Evolutionary conservation across 2,888 invertebrate species (phyloP).

Genomic region (Notodonta dromedarius): DNA sequence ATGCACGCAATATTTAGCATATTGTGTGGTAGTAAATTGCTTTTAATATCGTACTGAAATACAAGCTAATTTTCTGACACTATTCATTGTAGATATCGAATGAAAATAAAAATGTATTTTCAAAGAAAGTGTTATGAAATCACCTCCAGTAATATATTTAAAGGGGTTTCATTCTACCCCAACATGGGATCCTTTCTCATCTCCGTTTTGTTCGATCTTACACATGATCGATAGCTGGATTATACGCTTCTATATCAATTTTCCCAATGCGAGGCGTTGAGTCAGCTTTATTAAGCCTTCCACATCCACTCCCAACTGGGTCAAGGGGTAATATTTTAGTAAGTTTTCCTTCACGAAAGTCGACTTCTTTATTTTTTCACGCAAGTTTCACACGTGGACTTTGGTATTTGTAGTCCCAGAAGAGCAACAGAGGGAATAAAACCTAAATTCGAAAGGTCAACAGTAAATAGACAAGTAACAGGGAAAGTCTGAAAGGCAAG

Average conservation of each 20-base stretch:
- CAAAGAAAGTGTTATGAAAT: neutral
- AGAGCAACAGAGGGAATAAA: slow-evolving; percentile 42
- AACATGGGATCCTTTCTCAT: slow-evolving; percentile 1
- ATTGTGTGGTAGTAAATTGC: slow-evolving; percentile 36
- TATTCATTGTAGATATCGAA: slow-evolving; percentile 23
- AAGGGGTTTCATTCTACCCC: slow-evolving; percentile 1
- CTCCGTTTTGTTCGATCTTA: slow-evolving; percentile 1
- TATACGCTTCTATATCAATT: slow-evolving; percentile 13
- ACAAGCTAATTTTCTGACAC: slow-evolving; percentile 29
- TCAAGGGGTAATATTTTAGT: slow-evolving; percentile 7
- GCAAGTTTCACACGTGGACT: slow-evolving; percentile 34
- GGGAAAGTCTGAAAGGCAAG: slow-evolving; percentile 35
- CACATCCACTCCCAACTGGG: slow-evolving; percentile 2
- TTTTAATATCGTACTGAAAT: slow-evolving; percentile 34
- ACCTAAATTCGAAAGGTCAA: slow-evolving; percentile 54
- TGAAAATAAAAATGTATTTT: slow-evolving; percentile 13
- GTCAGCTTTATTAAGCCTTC: slow-evolving; percentile 1
- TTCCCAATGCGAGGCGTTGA: slow-evolving; percentile 6
- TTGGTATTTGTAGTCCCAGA: slow-evolving; percentile 28
- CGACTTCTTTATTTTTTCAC: slow-evolving; percentile 17
- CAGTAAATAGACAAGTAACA: slow-evolving; percentile 43
- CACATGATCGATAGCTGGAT: slow-evolving; percentile 6
- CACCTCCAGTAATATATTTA: neutral
- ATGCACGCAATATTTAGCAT: slow-evolving; percentile 46
- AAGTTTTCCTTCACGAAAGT: slow-evolving; percentile 7